These are phyloP conservation scores for Drosophila hamatofila DNA, from an alignment of 2,888 invertebrate species.

Conservation along the genomic window DNA sequence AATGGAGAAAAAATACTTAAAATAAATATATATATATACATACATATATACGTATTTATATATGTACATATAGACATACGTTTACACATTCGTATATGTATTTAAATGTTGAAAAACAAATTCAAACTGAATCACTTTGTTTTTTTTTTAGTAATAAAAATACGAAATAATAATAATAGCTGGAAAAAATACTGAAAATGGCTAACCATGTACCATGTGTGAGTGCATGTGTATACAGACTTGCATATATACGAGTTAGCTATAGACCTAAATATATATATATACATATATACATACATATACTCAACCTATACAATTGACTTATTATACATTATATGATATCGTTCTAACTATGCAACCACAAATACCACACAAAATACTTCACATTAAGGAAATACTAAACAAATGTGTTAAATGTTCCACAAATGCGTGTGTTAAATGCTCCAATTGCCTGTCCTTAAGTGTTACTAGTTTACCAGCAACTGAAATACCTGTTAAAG, in stretches of 20 bases:
- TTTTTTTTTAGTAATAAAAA: constrained; percentile 18
- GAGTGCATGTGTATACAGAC: constrained; percentile 13
- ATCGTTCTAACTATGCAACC: constrained; percentile 23
- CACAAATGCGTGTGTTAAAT: constrained; percentile 18
- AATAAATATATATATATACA: constrained; percentile 13
- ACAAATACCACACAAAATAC: constrained; percentile 4
- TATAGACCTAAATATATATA: constrained; percentile 22
- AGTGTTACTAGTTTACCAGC: constrained; percentile 14
- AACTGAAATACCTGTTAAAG: constrained; percentile 13
- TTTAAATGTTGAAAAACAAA: constrained; percentile 48
- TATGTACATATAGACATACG: constrained; percentile 44
- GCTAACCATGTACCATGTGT: constrained; percentile 8
- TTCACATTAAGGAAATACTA: constrained; percentile 4
- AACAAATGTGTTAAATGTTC: constrained; percentile 17
- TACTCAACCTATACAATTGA: constrained; percentile 5
- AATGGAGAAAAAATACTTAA: constrained; percentile 1
- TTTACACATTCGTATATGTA: constrained; percentile 35
- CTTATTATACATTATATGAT: constrained; percentile 14
- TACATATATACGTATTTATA: constrained; percentile 6
- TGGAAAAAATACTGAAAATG: constrained; percentile 15
- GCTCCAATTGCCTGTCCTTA: constrained; percentile 18
- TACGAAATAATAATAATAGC: neutral
- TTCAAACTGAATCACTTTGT: constrained; percentile 32
- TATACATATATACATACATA: constrained; percentile 6
- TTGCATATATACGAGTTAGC: constrained; percentile 33